Conservation (phyloP, 2,797 vertebrate genomes). For the Alectoris magna region DNA sequence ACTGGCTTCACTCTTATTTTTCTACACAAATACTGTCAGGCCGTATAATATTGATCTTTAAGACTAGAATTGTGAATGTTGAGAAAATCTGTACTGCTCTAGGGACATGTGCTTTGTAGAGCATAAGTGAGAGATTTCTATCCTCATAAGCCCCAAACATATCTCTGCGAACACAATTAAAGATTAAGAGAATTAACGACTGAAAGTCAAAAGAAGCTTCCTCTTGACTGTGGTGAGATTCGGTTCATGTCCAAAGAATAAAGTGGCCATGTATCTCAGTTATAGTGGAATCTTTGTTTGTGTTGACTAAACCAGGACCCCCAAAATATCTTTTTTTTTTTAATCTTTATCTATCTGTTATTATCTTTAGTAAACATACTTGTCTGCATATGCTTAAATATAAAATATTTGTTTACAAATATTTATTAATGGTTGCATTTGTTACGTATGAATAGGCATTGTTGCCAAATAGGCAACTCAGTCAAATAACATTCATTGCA, state of each 20-base stretch:
- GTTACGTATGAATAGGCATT: not conserved
- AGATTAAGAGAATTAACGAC: not conserved
- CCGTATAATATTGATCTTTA: conserved; percentile 7
- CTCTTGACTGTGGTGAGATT: not conserved
- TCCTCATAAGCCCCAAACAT: not conserved
- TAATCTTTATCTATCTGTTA: too few species aligned
- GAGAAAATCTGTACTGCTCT: not conserved
- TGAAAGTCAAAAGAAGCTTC: not conserved
- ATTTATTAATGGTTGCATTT: not conserved
- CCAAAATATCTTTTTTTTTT: too few species aligned
- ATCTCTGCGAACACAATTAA: not conserved
- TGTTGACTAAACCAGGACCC: not conserved
- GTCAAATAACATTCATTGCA: not conserved
- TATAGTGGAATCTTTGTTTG: not conserved
- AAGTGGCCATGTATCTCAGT: not conserved
- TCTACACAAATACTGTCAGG: conserved; percentile 20
- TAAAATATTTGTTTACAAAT: not conserved
- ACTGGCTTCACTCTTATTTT: not conserved
- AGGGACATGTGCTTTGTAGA: not conserved
- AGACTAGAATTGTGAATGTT: conserved; percentile 1
- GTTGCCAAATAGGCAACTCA: not conserved
- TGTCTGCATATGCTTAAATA: not conserved
- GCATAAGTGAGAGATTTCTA: not conserved
- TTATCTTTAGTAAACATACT: not conserved
- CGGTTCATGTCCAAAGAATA: not conserved